Evolutionary conservation across 2,888 invertebrate genomes (phyloP).

Genomic region (Ischnura elegans): DNA sequence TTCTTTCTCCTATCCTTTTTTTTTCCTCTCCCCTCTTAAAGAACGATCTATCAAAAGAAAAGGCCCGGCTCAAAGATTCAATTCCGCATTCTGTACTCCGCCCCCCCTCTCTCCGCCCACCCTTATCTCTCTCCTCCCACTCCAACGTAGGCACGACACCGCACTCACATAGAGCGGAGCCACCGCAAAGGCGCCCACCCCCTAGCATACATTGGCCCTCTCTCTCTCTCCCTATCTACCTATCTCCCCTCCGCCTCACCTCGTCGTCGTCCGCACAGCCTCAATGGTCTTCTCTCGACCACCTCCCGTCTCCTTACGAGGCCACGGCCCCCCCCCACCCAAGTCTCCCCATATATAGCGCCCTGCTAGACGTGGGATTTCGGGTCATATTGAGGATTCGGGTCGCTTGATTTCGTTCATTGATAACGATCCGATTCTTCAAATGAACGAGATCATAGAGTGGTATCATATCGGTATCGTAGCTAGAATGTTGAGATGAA

Average conservation of each 20-base stretch:
- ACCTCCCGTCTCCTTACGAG: background rate
- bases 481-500: no score
- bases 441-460: no score
- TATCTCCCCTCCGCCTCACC: background rate
- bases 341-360: background rate
- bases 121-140: background rate
- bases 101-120: background rate
- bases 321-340: background rate
- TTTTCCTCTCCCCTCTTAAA: background rate
- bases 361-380: no score
- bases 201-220: background rate
- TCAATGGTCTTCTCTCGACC: background rate
- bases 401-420: no score
- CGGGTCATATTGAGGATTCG: no score
- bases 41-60: constrained; percentile 26
- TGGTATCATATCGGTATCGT: no score
- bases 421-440: no score
- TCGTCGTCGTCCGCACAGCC: background rate
- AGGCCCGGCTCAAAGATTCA: constrained; percentile 25
- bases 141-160: background rate
- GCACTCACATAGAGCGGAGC: background rate
- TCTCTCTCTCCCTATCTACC: background rate
- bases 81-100: constrained; percentile 13
- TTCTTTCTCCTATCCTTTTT: background rate
- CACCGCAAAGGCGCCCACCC: background rate